Conservation (phyloP, 2,888 invertebrate species). For the Polymixis lichenea region DNA sequence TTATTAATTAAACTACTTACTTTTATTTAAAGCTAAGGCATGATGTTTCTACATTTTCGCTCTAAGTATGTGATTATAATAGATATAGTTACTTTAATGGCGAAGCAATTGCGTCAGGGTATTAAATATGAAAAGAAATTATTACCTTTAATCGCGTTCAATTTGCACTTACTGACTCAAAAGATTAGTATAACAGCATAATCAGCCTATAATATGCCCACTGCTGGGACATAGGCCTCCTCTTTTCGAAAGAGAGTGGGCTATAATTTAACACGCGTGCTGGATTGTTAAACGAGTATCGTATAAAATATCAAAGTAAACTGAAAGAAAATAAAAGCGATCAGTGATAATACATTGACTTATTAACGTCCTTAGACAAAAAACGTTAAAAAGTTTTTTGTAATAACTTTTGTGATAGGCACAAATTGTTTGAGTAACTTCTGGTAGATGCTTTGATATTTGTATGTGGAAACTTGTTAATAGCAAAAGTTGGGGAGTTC, state of each 20-base stretch:
- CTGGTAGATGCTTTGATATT: constrained; percentile 10
- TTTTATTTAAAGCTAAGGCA: background rate
- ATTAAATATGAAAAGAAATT: constrained; percentile 14
- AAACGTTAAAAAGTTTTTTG: constrained; percentile 23
- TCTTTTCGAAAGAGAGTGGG: no score
- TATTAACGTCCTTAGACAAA: constrained; percentile 25
- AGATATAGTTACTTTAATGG: constrained; percentile 30
- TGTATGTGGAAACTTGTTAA: constrained; percentile 19
- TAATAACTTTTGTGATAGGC: constrained; percentile 33
- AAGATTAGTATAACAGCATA: no score
- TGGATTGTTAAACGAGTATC: no score
- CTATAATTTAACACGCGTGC: no score
- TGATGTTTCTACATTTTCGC: constrained; percentile 18
- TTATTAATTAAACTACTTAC: no score
- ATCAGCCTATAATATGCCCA: no score
- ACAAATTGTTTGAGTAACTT: constrained; percentile 41
- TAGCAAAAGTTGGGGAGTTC: constrained; percentile 30
- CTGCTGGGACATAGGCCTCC: no score
- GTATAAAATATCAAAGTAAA: background rate
- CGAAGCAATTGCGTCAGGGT: constrained; percentile 10
- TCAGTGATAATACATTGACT: constrained; percentile 4
- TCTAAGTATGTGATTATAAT: constrained; percentile 9
- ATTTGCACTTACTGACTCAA: background rate
- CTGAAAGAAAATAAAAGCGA: constrained; percentile 6
- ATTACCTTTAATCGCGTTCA: background rate